Conservation (phyloP, 2,888 invertebrate genomes). For the Caenorhabditis sp. region DNA sequence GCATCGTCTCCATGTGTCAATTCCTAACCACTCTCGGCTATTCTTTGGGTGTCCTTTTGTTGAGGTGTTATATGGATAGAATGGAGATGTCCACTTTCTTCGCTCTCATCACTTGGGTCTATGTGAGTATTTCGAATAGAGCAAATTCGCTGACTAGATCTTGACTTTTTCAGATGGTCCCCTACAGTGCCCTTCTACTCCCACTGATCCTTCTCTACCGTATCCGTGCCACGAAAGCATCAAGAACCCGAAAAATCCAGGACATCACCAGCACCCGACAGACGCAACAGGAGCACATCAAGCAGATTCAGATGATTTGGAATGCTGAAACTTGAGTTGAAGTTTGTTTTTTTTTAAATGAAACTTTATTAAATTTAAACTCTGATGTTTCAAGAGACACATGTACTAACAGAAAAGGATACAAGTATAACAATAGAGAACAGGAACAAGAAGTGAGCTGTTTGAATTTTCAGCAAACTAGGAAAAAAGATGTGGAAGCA, state of each 20-base stretch:
- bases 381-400: no score
- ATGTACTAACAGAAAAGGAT: no score
- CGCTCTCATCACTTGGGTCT: constrained; percentile 36
- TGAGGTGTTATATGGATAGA: neutral
- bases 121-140: constrained; percentile 33
- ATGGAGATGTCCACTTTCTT: neutral
- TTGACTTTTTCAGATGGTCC: constrained; percentile 28
- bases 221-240: constrained; percentile 22
- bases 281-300: constrained; percentile 40
- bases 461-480: no score
- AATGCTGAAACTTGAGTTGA: neutral
- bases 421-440: no score
- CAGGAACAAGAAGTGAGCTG: no score
- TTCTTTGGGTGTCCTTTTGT: constrained; percentile 15
- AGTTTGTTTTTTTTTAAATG: neutral
- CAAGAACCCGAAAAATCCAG: constrained; percentile 23
- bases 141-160: no score
- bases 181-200: constrained; percentile 44
- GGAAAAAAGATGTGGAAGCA: no score
- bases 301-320: neutral
- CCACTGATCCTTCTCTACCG: constrained; percentile 47
- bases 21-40: constrained; percentile 22
- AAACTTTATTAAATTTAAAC: no score
- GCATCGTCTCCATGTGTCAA: constrained; percentile 34
- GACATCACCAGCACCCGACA: constrained; percentile 35